These are phyloP conservation scores for Drosophila meridiana DNA, from an alignment of 2,888 invertebrate species.

Conservation along the genomic window DNA sequence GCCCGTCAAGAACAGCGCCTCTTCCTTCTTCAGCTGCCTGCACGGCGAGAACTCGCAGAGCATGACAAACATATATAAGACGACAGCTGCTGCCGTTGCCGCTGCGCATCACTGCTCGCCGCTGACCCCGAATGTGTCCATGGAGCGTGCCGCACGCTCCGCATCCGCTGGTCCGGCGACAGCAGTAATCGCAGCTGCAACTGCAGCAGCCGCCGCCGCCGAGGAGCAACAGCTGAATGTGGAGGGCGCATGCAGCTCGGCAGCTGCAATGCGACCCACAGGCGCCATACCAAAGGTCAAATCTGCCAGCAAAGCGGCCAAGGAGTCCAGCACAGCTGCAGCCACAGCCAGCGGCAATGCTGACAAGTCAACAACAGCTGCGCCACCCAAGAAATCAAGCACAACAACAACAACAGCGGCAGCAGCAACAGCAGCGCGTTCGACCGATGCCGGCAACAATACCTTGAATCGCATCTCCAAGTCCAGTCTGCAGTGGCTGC, in stretches of 20 bases:
- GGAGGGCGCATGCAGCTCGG: constrained; percentile 36
- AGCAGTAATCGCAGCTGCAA: constrained; percentile 25
- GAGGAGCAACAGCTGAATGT: constrained; percentile 35
- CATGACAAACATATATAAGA: constrained; percentile 84
- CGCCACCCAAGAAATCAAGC: constrained; percentile 13
- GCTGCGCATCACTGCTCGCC: constrained; percentile 59
- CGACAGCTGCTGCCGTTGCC: constrained; percentile 63
- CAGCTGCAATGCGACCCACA: constrained; percentile 56
- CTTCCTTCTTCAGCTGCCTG: constrained; percentile 85
- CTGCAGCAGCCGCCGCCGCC: constrained; percentile 37
- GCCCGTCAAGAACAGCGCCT: constrained; percentile 84
- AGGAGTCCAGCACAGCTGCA: constrained; percentile 49
- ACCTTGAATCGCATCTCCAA: constrained; percentile 86
- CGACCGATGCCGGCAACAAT: constrained; percentile 73
- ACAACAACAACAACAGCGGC: not conserved
- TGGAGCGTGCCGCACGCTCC: constrained; percentile 79
- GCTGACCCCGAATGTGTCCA: constrained; percentile 68
- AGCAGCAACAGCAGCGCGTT: constrained; percentile 25
- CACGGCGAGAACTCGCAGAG: constrained; percentile 85
- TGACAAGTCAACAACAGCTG: constrained; percentile 26
- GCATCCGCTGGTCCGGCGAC: constrained; percentile 78
- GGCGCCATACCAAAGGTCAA: constrained; percentile 84
- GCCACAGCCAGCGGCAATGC: constrained; percentile 31
- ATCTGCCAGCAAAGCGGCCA: constrained; percentile 54
- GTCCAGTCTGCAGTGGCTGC: constrained; percentile 88